phyloP scores from a whole-genome alignment of 2,797 vertebrate genomes.

The Gadopsis bispinosus region DNA sequence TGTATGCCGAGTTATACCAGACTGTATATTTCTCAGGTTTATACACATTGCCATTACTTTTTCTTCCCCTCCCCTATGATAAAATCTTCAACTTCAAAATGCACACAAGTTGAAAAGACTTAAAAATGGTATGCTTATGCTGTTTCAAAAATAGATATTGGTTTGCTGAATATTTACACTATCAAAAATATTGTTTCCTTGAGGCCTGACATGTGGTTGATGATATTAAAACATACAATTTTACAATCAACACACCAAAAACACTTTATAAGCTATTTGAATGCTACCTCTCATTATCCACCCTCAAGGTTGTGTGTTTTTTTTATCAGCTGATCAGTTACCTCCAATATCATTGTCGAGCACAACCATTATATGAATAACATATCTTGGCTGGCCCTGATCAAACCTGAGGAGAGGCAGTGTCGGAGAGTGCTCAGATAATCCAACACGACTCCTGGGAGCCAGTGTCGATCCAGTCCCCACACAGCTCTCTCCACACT shows the following conservation, averaged over 20 bases:
- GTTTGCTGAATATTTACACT: background rate
- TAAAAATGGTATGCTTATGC: background rate
- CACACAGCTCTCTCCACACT: slow-evolving; percentile 19
- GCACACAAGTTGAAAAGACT: background rate
- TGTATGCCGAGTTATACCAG: background rate
- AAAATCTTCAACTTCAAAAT: background rate
- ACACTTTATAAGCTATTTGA: slow-evolving; percentile 24
- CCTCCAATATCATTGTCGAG: slow-evolving; percentile 28
- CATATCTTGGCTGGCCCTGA: slow-evolving; percentile 26
- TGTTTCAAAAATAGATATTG: background rate
- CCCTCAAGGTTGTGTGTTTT: background rate
- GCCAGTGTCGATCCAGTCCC: slow-evolving; percentile 20
- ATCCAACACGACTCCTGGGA: slow-evolving; percentile 29
- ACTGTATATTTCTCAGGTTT: slow-evolving; percentile 1
- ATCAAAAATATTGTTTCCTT: slow-evolving; percentile 7
- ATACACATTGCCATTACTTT: background rate
- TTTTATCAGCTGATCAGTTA: slow-evolving; percentile 19
- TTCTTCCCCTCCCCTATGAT: background rate
- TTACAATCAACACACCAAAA: slow-evolving; percentile 23
- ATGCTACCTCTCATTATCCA: slow-evolving; percentile 11
- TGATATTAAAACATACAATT: slow-evolving; percentile 8
- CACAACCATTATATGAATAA: slow-evolving; percentile 38
- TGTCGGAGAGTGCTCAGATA: slow-evolving; percentile 17
- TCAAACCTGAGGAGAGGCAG: slow-evolving; percentile 16
- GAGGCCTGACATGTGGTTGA: slow-evolving; percentile 10